Evolutionary conservation across 2,888 invertebrate genomes (phyloP), one percentile per base, ranked within the genome.

Genomic region (Keiferia lycopersicella): DNA sequence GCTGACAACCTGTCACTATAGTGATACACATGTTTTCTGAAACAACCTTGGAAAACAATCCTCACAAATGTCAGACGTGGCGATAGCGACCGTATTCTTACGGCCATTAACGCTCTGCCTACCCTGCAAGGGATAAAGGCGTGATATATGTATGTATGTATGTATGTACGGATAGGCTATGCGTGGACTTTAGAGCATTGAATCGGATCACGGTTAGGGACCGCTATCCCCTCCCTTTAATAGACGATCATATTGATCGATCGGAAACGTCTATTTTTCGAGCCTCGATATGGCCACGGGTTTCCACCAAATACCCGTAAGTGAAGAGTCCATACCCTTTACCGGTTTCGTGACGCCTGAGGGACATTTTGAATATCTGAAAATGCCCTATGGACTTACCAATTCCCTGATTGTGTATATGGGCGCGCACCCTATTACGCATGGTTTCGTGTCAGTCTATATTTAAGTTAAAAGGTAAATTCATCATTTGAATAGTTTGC

Each of bases 281-380:
- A 39, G 38, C 16, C 30, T 62, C 14, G 57, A 45, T 11, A 39
- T 62, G 62, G 59, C 57, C 2, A 62, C 65, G 6, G 66, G 68
- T 8, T 66, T 65, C 39, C 64, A 67, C 45, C 68, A 70, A 57
- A 70, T 68, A 12, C 57, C 12, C 2, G 26, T 70, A 8, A 39
- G 62, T 12, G 62, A 66, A 26, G 26, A 59, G 1, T 67, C 61
- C 10, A 61, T 66, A n/a, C 58, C 59, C n/a, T 18, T 38, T 22
- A 65, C 65, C n/a, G 65, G 51, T 14, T 65, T 62, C n/a, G 65
- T 65, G 11, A 66, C 63, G 12, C 61, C 61, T 12, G 63, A 66
- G 18, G 61, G 48, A 14, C 66, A 66, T 58, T 66, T 58, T 50
- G 66, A 67, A 48, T 66, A 64, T 30, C 16, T 64, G 12, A 67